Evolutionary conservation across 1,140 invertebrate species (phyloP), one percentile per base, ranked within the genome.

Genomic region (Drosophila pseudoobscura): DNA sequence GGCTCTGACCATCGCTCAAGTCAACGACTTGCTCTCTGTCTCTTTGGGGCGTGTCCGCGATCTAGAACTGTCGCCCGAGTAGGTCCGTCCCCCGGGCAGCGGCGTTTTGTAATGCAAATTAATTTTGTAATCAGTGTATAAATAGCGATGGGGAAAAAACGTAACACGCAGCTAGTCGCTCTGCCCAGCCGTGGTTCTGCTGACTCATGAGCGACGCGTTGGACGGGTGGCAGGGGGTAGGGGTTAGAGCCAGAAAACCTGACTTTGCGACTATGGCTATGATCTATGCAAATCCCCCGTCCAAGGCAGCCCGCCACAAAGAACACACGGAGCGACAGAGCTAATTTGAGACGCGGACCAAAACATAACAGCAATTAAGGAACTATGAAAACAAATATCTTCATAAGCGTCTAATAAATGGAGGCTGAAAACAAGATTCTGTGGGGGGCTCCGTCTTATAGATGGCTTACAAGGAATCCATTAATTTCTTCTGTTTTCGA

Each of bases 311-410:
- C 9, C 35, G 35, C 35, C 35, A 39, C 35, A 39, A 39, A 49
- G 49, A 52, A 59, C 51, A 51, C 53, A 54, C 51, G 57, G 43
- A 51, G 71, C 64, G 58, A 17, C 60, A 66, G 77, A 75, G 64
- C 57, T 64, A 56, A 54, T 53, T 59, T 65, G 35, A 73, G 44
- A 72, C 52, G 51, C 50, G 51, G 54, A 64, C 62, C 68, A 88
- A 88, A 83, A 83, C 83, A 85, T 87, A 85, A 85, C 78, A 78
- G 80, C 59, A 87, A 85, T 88, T 87, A 82, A 74, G 72, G 59
- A 77, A 74, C 75, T 74, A 58, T 47, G 54, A 46, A 68, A 82
- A 85, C 69, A 87, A 80, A 85, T 74, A 85, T 75, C 61, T 84
- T 77, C 54, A 77, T 82, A 87, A 72, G 54, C 56, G 77, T 61